Evolutionary conservation across 2,797 vertebrate genomes (phyloP).

Genomic region (Enteromius argenteus): DNA sequence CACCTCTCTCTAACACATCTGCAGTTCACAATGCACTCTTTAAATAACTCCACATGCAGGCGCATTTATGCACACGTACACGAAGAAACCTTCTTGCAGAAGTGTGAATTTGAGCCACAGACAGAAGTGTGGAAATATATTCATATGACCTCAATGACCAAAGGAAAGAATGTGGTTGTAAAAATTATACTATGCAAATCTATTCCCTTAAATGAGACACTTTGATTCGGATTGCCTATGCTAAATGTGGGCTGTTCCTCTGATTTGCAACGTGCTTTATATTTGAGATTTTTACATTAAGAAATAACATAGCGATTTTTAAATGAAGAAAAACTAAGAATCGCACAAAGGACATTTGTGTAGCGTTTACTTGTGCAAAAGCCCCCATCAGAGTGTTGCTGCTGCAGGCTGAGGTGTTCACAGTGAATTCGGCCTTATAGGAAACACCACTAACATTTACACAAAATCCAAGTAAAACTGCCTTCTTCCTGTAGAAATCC

Average conservation of each 20-base stretch:
- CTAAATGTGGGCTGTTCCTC: not conserved
- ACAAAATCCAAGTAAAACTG: not conserved
- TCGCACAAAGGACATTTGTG: not conserved
- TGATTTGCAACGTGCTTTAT: not conserved
- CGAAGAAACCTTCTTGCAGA: not conserved
- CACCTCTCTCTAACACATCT: not conserved
- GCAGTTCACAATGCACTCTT: not conserved
- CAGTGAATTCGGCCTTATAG: not conserved
- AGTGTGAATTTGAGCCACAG: slow-evolving; percentile 41
- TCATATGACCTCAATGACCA: slow-evolving; percentile 45
- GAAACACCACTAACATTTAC: not conserved
- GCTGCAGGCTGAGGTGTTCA: not conserved
- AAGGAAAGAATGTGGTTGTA: slow-evolving; percentile 17
- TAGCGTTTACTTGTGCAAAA: not conserved
- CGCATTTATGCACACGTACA: not conserved
- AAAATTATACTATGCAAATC: not conserved
- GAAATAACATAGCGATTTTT: not conserved
- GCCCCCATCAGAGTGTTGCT: not conserved
- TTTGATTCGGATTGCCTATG: slow-evolving; percentile 20
- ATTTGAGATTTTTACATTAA: not conserved
- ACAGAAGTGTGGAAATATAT: not conserved
- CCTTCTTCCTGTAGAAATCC: slow-evolving; percentile 3
- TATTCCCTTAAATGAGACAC: slow-evolving; percentile 18
- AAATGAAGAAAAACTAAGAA: not conserved
- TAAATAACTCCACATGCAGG: not conserved